Conservation (phyloP, 2,797 vertebrate species). For the Leucoraja ocellata region DNA sequence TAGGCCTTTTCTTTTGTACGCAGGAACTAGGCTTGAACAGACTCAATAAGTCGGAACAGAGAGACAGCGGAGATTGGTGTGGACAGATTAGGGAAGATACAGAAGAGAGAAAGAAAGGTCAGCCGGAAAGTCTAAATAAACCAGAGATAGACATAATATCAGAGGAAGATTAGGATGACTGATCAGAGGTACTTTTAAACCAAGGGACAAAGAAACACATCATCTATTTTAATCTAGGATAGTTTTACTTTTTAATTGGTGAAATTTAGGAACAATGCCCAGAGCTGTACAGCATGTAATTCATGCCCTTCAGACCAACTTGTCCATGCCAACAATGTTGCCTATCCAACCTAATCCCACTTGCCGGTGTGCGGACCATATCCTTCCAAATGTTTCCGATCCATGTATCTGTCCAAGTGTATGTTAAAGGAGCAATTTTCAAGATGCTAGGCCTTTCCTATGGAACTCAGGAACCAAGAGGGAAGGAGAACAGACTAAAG, state of each 20-base stretch:
- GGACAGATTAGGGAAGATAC: constrained; percentile 37
- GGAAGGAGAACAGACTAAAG: too few species aligned
- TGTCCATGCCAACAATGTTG: too few species aligned
- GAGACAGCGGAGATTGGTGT: constrained; percentile 18
- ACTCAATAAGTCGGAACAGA: constrained; percentile 19
- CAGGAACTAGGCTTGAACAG: neutral
- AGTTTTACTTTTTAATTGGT: neutral
- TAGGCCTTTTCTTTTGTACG: neutral
- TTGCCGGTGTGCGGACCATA: too few species aligned
- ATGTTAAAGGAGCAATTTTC: too few species aligned
- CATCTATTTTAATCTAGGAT: neutral
- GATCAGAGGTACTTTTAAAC: neutral
- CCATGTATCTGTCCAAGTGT: too few species aligned
- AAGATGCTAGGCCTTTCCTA: too few species aligned
- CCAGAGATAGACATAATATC: neutral
- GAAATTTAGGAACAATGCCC: neutral
- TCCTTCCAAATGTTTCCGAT: too few species aligned
- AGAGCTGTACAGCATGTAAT: too few species aligned
- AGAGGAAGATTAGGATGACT: neutral
- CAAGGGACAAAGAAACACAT: neutral
- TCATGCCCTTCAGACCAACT: too few species aligned
- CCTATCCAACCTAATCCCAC: too few species aligned
- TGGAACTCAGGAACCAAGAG: too few species aligned
- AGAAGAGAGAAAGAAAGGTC: constrained; percentile 23
- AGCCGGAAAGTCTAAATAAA: constrained; percentile 21